Evolutionary conservation across 2,113 vertebrate genomes (phyloP).

Genomic region (Malurus alboscapulatus): DNA sequence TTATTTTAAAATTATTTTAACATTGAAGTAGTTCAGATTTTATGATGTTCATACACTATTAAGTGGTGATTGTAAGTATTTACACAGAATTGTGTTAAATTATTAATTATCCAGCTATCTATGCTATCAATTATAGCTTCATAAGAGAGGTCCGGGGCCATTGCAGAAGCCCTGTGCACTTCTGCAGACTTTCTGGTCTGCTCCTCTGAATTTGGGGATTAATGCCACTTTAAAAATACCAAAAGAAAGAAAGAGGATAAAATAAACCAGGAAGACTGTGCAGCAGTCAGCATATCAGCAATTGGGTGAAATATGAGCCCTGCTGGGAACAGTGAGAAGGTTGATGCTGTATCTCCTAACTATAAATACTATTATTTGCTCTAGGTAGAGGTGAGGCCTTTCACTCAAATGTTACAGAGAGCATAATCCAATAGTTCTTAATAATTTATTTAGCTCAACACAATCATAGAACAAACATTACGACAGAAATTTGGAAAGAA

Average conservation of each 20-base stretch:
- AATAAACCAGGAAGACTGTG: neutral
- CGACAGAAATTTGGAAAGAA: neutral
- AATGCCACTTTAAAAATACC: neutral
- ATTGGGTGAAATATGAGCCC: neutral
- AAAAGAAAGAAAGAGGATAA: neutral
- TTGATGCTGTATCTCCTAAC: neutral
- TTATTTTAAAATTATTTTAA: neutral
- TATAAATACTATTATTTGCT: neutral
- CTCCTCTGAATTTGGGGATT: neutral
- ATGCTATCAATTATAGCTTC: neutral
- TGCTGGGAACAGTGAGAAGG: neutral
- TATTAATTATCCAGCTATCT: neutral
- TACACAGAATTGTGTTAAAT: neutral
- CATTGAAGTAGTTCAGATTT: neutral
- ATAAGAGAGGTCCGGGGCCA: neutral
- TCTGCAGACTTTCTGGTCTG: neutral
- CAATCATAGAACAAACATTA: neutral
- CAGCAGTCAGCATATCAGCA: neutral
- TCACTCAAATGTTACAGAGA: neutral
- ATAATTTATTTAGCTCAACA: slow-evolving; percentile 5
- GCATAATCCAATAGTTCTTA: neutral
- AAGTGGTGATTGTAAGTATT: neutral
- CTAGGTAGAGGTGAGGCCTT: neutral
- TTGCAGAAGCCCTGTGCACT: too few species aligned
- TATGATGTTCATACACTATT: neutral